phyloP scores from a whole-genome alignment of 2,797 vertebrate species.

The Lepidocolaptes lacrymiger region DNA sequence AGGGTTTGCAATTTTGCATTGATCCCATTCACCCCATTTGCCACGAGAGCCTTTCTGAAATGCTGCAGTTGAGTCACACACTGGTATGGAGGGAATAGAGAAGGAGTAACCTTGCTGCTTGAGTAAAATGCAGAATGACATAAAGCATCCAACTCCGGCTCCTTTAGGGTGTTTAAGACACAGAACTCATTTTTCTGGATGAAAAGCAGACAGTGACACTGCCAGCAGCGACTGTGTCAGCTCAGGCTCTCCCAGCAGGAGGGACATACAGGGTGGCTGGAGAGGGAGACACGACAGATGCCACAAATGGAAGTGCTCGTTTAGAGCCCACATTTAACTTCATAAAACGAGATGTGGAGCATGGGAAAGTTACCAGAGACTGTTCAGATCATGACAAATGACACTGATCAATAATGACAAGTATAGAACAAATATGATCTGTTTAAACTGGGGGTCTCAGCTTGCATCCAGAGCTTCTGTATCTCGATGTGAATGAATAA shows the following conservation, averaged over 20 bases:
- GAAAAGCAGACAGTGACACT: slow-evolving; percentile 26
- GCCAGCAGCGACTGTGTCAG: slow-evolving; percentile 22
- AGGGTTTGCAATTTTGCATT: background rate
- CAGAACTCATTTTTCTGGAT: slow-evolving; percentile 34
- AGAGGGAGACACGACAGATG: background rate
- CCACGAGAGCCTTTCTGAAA: background rate
- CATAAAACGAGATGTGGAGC: background rate
- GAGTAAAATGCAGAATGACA: slow-evolving; percentile 27
- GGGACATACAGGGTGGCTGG: background rate
- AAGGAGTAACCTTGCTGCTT: background rate
- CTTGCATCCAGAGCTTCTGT: background rate
- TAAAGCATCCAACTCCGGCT: slow-evolving; percentile 15
- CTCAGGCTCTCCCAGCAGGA: slow-evolving; percentile 54
- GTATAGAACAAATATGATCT: background rate
- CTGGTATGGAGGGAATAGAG: background rate
- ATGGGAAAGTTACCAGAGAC: background rate
- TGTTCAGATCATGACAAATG: background rate
- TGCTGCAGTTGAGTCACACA: background rate
- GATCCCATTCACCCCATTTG: background rate
- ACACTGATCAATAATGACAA: background rate
- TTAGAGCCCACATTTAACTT: background rate
- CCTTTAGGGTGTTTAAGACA: slow-evolving; percentile 29
- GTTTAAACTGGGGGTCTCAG: background rate
- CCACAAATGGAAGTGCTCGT: background rate
- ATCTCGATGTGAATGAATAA: background rate